phyloP scores from a whole-genome alignment of 2,113 vertebrate species.

The Oncorhynchus mykiss region DNA sequence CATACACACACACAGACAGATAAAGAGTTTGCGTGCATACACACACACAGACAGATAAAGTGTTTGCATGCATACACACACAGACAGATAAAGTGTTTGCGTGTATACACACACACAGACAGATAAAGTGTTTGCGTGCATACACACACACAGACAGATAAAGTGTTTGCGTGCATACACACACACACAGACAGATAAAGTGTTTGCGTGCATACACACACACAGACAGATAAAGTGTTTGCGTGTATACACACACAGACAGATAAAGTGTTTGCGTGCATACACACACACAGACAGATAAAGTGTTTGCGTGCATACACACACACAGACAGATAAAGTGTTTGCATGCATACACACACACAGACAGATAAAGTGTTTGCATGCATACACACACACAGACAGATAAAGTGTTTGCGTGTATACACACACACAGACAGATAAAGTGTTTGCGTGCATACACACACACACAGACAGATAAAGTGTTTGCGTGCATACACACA shows the following conservation, averaged over 20 bases:
- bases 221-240: conserved; percentile 13
- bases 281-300: conserved; percentile 9
- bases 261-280: conserved; percentile 2
- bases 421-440: conserved; percentile 9
- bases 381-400: not conserved
- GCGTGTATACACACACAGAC: not conserved
- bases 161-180: not conserved
- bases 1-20: conserved; percentile 7
- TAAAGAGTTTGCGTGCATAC: not conserved
- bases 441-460: not conserved
- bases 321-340: conserved; percentile 12
- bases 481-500: not conserved
- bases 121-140: conserved; percentile 6
- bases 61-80: not conserved
- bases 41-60: conserved; percentile 11
- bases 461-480: conserved; percentile 12
- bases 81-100: conserved; percentile 12
- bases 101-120: not conserved
- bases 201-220: not conserved
- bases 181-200: conserved; percentile 9
- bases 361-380: conserved; percentile 14
- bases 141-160: conserved; percentile 5
- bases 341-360: not conserved
- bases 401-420: conserved; percentile 6
- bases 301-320: not conserved